phyloP scores from a whole-genome alignment of 2,113 vertebrate species.

The Tonatia bakeri region DNA sequence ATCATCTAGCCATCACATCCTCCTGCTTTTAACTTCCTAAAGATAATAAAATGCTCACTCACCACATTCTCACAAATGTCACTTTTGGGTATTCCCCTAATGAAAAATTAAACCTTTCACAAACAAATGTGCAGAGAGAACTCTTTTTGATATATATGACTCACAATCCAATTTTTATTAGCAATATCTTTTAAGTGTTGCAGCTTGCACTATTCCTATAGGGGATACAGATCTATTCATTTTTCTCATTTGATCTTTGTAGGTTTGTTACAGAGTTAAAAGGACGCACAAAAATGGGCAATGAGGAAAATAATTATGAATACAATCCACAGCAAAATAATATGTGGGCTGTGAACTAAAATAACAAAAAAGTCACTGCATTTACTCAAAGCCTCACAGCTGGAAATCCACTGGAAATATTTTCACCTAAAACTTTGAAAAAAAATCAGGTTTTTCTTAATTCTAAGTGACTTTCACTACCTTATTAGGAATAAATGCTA shows the following conservation, averaged over 20 bases:
- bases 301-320: conserved; percentile 33
- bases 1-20: background rate
- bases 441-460: background rate
- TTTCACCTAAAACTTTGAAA: background rate
- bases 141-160: conserved; percentile 24
- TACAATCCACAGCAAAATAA: conserved; percentile 28
- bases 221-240: conserved; percentile 32
- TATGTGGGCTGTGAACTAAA: background rate
- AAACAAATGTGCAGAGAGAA: conserved; percentile 38
- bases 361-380: background rate
- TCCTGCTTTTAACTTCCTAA: conserved; percentile 3
- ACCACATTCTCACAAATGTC: background rate
- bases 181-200: conserved; percentile 49
- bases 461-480: background rate
- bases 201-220: conserved; percentile 15
- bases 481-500: conserved; percentile 5
- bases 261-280: background rate
- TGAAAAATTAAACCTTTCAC: conserved; percentile 29
- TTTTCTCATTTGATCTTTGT: conserved; percentile 49
- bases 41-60: conserved; percentile 49
- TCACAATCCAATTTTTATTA: conserved; percentile 57
- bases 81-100: conserved; percentile 41
- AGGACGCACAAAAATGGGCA: conserved; percentile 44
- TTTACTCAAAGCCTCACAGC: conserved; percentile 15
- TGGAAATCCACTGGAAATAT: background rate